Evolutionary conservation across 2,797 vertebrate species (phyloP).

Genomic region (Molossus molossus): DNA sequence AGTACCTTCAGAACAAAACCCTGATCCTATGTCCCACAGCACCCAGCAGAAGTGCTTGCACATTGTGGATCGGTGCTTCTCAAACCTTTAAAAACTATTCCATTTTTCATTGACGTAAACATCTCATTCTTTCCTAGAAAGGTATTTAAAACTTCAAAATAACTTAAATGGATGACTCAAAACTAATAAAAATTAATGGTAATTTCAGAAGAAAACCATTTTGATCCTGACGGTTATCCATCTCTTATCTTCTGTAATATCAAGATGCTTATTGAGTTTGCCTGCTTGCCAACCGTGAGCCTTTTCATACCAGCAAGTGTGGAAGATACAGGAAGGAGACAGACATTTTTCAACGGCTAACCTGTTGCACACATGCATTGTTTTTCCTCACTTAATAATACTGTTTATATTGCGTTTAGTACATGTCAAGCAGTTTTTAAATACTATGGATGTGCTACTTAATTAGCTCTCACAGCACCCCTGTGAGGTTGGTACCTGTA

Average conservation of each 20-base stretch:
- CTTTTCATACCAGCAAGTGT: neutral
- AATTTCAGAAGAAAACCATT: neutral
- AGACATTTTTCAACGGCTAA: neutral
- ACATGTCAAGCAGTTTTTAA: neutral
- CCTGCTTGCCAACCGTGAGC: neutral
- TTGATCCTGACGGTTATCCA: neutral
- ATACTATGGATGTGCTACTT: neutral
- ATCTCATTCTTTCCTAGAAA: neutral
- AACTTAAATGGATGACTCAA: neutral
- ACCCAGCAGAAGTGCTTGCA: neutral
- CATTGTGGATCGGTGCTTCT: neutral
- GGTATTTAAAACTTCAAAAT: conserved; percentile 49
- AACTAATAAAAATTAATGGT: neutral
- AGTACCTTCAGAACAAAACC: neutral
- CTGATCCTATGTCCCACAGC: neutral
- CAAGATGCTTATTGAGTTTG: neutral
- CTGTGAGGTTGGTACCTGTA: no score
- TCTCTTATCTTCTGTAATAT: neutral
- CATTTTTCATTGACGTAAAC: neutral
- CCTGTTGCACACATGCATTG: neutral
- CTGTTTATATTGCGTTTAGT: neutral
- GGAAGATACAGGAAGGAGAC: neutral
- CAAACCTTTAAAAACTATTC: neutral
- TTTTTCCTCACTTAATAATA: neutral
- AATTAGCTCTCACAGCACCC: neutral